Evolutionary conservation across 2,888 invertebrate species (phyloP), one percentile per base, ranked within the genome.

Genomic region (Celastrina argiolus): DNA sequence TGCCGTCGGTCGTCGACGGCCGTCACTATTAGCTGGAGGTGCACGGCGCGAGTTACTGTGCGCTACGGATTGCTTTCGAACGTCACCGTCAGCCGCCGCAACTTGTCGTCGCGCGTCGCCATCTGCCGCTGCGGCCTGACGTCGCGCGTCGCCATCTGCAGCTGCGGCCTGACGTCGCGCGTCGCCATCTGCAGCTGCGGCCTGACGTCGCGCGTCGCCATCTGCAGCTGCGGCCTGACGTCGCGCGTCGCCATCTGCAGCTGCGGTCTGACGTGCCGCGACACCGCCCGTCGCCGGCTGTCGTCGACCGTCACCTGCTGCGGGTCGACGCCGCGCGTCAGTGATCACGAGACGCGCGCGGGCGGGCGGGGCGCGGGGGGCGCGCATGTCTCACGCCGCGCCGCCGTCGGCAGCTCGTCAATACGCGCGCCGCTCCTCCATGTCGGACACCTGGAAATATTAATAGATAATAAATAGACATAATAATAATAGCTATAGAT

Each of bases 401-500:
- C 64, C 45, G 65, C 68, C 58, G 65, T 66, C 64, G 69, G 77
- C 74, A 76, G 72, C 76, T 70, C 81, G 87, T 91, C 90, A 91
- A 87, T 91, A 91, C 65, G 91, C 87, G 77, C 89, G 91, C 65
- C 90, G 81, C 66, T 91, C 90, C 59, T 91, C 89, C 71, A 87
- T 73, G 72, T 91, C 90, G 2, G 87, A 82, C 81, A 89, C 82
- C 90, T 90, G 82, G 0, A 74, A 79, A 22, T 36, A 10, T 64
- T 16, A 8, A 56, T 14, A 36, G n/a, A 45, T n/a, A n/a, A n/a
- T n/a, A n/a, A n/a, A n/a, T n/a, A n/a, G n/a, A n/a, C n/a, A n/a
- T n/a, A n/a, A n/a, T n/a, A n/a, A n/a, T n/a, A n/a, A n/a, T n/a
- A n/a, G n/a, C n/a, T n/a, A n/a, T n/a, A n/a, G n/a, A n/a, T n/a